Conservation (phyloP, 2,888 invertebrate genomes). For the Agapostemon virescens region DNA sequence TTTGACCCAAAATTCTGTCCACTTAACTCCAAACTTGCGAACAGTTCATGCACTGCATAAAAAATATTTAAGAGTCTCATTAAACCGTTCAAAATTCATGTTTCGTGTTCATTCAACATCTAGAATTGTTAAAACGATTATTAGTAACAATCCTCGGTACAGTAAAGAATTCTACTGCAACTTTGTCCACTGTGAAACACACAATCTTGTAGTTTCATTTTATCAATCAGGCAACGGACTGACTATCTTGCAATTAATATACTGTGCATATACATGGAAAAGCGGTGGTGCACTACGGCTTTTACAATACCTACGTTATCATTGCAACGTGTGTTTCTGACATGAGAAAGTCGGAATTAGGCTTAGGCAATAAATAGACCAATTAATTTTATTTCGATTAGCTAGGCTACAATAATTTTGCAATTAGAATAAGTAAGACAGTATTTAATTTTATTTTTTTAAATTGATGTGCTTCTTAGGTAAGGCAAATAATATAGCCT, state of each 20-base stretch:
- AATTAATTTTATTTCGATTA: background rate
- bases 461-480: too few species aligned
- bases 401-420: too few species aligned
- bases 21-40: conserved; percentile 72
- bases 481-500: too few species aligned
- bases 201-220: background rate
- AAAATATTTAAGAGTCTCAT: conserved; percentile 62
- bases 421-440: too few species aligned
- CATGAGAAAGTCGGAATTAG: conserved; percentile 18
- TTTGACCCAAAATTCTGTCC: conserved; percentile 65
- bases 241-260: conserved; percentile 25
- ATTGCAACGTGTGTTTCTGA: conserved; percentile 29
- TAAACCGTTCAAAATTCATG: conserved; percentile 50
- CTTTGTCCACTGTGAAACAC: conserved; percentile 10
- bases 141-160: conserved; percentile 2
- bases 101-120: conserved; percentile 54
- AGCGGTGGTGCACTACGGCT: conserved; percentile 25
- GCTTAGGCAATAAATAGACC: background rate
- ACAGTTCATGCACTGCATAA: conserved; percentile 74
- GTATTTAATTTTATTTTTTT: too few species aligned
- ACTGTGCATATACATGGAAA: conserved; percentile 16
- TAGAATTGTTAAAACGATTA: background rate
- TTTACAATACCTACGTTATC: conserved; percentile 9
- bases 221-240: background rate
- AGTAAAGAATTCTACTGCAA: conserved; percentile 10